Evolutionary conservation across 2,113 vertebrate genomes (phyloP), one percentile per base, ranked within the genome.

Genomic region (Peromyscus leucopus): DNA sequence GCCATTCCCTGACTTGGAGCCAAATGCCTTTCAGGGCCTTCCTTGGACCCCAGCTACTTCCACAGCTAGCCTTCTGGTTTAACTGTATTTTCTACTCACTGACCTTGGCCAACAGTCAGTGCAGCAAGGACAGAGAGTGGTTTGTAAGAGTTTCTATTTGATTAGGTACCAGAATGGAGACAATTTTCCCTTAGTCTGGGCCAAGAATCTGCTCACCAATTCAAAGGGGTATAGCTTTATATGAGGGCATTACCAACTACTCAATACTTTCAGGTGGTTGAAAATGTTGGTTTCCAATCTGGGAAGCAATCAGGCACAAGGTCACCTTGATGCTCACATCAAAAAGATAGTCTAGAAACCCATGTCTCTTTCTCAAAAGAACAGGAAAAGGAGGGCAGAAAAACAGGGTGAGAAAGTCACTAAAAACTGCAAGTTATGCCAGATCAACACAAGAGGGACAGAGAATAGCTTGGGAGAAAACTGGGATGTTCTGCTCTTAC

Each of bases 301-400:
- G 46, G 17, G 39, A 84, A 83, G 39, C 33, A 9, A 46, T 42
- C 12, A 8, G 48, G 55, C n/a, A 71, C 15, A 61, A 74, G 75
- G 69, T 28, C 33, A 21, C 22, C n/a, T 7, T 9, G 6, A 42
- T 59, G 24, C 24, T 75, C 22, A 26, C 48, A 28, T 46, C 5
- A 21, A 80, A 48, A 7, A 51, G 71, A 15, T 33, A 63, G 5
- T 48, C 31, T 5, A 36, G 82, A 74, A 63, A n/a, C 7, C 46
- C 5, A 0, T 1, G 31, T 48, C 42, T 39, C 2, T 74, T 39
- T 21, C 72, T 7, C 0, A 15, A 10, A 24, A 19, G 26, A 10
- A 11, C 22, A 55, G n/a, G 57, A 28, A 39, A 65, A 59, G 6
- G 55, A 3, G 5, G 5, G 16, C 6, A 36, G 16, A 31, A 42